Base-by-base conservation (phyloP, 2,797 vertebrate species). In the Betta splendens region DNA sequence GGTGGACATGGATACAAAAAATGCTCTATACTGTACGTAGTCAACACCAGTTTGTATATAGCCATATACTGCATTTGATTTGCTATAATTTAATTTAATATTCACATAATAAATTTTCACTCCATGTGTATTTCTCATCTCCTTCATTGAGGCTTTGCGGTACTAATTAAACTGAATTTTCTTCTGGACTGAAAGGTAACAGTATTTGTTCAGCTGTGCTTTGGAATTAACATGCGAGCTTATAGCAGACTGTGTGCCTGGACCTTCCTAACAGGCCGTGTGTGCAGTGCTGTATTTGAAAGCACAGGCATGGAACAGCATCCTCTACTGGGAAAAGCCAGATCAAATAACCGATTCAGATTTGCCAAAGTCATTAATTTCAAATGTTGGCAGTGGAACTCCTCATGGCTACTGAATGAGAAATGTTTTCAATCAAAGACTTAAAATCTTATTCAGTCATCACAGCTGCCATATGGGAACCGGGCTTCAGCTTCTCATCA, bases 281-380 rank as follows among this genome's bases (percentile, higher is more conserved):
- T 75, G 63, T 70, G 62, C 72, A 73, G 75, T 71, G 50, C 64
- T 80, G 66, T 70, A 60, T 77, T 80, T 72, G 57, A 79, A 81
- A 80, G 72, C 60, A 36, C 56, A 68, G 73, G 64, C 65, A 66
- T 69, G 44, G 60, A 64, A 66, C 40, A 23, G 62, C 69, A 71
- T 77, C 69, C 73, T 79, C 81, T 84, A 75, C 45, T 69, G 66
- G 59, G 72, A 72, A 80, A 84, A 71, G 54, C 72, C 72, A 75
- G 72, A 86, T 87, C 80, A 89, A 88, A 88, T 83, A 89, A 75
- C 54, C 55, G 55, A 75, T 75, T 75, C 65, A 55, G 66, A 64
- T 70, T 66, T 75, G 78, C 75, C 85, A 82, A 81, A 83, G 69
- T 82, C 82, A 87, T 87, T 88, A 80, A 87, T 87, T 88, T 85